A percentile compares a stretch with the other conserved stretches of the same genome.
Conservation (phyloP, 2,888 invertebrate genomes). For the Leptogaster cylindrica region DNA sequence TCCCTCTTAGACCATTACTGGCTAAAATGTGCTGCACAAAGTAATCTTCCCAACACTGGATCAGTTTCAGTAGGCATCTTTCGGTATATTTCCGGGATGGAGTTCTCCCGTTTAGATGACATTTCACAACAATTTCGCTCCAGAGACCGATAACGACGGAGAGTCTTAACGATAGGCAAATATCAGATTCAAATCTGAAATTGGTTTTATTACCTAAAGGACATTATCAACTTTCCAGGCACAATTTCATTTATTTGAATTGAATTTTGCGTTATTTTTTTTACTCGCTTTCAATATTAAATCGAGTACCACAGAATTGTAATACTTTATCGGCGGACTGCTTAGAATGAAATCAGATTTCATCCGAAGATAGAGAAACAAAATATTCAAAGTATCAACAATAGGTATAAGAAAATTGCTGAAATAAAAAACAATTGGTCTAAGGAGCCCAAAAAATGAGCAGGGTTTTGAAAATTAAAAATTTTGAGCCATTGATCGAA, state of each 20-base stretch:
- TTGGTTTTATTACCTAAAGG: slow-evolving; percentile 26
- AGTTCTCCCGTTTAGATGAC: slow-evolving; percentile 9
- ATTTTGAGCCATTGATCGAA: too few relatives aligned
- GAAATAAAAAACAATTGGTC: too few relatives aligned
- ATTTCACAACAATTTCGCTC: slow-evolving; percentile 19
- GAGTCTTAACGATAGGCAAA: slow-evolving; percentile 10
- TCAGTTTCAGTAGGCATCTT: slow-evolving; percentile 27
- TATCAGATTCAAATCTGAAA: slow-evolving; percentile 32
- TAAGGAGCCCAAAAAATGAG: too few relatives aligned
- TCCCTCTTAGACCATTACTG: not conserved
- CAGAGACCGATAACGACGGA: slow-evolving; percentile 24
- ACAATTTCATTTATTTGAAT: slow-evolving; percentile 18
- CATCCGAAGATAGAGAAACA: too few relatives aligned
- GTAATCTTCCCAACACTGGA: slow-evolving; percentile 1
- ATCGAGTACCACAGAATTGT: too few relatives aligned
- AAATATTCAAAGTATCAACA: too few relatives aligned
- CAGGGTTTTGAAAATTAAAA: too few relatives aligned
- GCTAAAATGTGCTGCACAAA: slow-evolving; percentile 5
- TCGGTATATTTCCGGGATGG: slow-evolving; percentile 6
- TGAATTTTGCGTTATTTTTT: slow-evolving; percentile 2
- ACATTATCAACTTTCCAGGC: slow-evolving; percentile 5
- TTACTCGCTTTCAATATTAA: not conserved
- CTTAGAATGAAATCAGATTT: too few relatives aligned
- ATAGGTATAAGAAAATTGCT: too few relatives aligned
- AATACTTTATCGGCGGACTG: too few relatives aligned